Evolutionary conservation across 2,797 vertebrate genomes (phyloP).

Genomic region (Enteromius trimaculatus): DNA sequence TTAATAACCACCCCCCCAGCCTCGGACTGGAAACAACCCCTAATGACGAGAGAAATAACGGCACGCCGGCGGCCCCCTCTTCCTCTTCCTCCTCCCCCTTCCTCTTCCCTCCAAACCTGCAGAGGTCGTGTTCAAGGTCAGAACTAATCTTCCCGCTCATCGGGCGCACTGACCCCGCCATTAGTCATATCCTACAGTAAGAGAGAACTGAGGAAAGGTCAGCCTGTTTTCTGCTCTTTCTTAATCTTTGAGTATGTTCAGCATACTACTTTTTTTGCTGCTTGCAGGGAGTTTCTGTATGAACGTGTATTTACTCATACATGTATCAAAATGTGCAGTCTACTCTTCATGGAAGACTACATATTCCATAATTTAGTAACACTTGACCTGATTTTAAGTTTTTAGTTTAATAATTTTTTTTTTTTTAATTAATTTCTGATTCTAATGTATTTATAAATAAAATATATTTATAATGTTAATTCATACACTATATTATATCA

Average conservation of each 20-base stretch:
- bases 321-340: background rate
- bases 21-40: conserved; percentile 80
- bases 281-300: background rate
- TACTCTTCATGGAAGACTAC: background rate
- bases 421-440: background rate
- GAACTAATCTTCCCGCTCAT: conserved; percentile 75
- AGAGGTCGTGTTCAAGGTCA: conserved; percentile 83
- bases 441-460: background rate
- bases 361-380: background rate
- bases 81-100: conserved; percentile 68
- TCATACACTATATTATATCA: background rate
- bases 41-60: conserved; percentile 82
- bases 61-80: conserved; percentile 76
- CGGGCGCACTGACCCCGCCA: conserved; percentile 64
- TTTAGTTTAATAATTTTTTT: background rate
- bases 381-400: background rate
- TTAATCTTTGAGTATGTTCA: conserved; percentile 18
- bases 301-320: background rate
- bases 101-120: conserved; percentile 74
- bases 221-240: conserved; percentile 47
- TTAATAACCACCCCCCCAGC: conserved; percentile 86
- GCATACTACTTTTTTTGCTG: background rate
- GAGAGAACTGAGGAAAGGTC: conserved; percentile 60
- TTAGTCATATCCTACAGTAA: conserved; percentile 71
- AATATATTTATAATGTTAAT: background rate